Percentiles rank a stretch among this genome's conserved stretches.
phyloP scores from a whole-genome alignment of 2,797 vertebrate species.

The Myripristis murdjan region DNA sequence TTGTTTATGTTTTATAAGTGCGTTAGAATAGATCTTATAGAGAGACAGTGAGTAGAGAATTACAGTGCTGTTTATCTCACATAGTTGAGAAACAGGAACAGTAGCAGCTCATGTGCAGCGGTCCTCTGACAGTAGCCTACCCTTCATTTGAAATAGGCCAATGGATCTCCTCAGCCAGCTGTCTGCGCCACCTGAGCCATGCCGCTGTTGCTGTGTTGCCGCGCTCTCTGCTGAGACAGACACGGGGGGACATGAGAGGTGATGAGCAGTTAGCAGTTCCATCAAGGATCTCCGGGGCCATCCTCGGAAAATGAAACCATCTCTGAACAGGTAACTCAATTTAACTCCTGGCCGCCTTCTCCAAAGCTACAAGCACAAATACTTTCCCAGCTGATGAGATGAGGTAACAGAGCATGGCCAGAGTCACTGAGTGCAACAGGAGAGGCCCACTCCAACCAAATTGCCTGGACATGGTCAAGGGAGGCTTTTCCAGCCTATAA shows the following conservation, averaged over 20 bases:
- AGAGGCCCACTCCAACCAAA: conserved; percentile 70
- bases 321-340: conserved; percentile 86
- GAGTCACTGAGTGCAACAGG: conserved; percentile 73
- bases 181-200: conserved; percentile 62
- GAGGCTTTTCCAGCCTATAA: conserved; percentile 71
- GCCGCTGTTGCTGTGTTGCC: conserved; percentile 27
- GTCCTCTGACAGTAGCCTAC: conserved; percentile 36
- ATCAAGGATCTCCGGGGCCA: conserved; percentile 81
- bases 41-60: not conserved
- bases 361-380: conserved; percentile 80
- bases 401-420: conserved; percentile 82
- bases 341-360: conserved; percentile 79
- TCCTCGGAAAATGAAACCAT: conserved; percentile 84
- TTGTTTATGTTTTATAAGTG: conserved; percentile 13
- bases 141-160: conserved; percentile 45
- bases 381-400: conserved; percentile 84
- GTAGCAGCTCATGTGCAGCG: conserved; percentile 2
- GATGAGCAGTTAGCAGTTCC: conserved; percentile 82
- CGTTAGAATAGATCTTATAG: no score
- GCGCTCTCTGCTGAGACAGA: conserved; percentile 62
- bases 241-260: conserved; percentile 70
- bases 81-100: conserved; percentile 15
- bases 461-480: conserved; percentile 80
- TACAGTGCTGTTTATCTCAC: conserved; percentile 11
- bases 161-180: conserved; percentile 64